phyloP scores from a whole-genome alignment of 2,888 invertebrate genomes.

The Drosophila parthenogenetica region DNA sequence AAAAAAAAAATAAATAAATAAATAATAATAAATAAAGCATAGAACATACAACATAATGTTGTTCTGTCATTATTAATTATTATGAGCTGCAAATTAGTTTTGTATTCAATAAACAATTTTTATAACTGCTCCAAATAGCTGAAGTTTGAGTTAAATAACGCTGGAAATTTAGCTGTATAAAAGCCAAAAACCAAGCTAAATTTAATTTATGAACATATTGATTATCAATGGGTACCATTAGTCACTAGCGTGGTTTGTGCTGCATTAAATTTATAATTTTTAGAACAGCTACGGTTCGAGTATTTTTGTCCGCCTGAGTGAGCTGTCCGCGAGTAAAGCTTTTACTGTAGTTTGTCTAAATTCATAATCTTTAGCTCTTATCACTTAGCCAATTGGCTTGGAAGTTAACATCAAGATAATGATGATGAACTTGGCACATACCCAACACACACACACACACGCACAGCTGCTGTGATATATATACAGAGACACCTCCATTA shows the following conservation, averaged over 20 bases:
- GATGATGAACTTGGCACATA: constrained; percentile 13
- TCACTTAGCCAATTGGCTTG: constrained; percentile 2
- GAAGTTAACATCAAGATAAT: constrained; percentile 4
- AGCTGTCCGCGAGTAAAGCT: too few relatives aligned
- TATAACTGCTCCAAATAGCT: not conserved
- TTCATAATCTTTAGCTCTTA: not conserved
- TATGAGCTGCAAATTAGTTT: constrained; percentile 42
- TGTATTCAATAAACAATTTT: constrained; percentile 27
- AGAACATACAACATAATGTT: constrained; percentile 16
- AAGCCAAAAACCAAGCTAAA: too few relatives aligned
- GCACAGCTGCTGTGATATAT: not conserved
- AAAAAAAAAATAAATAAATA: not conserved
- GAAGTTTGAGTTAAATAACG: not conserved
- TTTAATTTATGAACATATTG: too few relatives aligned
- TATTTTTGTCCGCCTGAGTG: too few relatives aligned
- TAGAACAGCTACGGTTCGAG: too few relatives aligned
- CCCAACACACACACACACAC: constrained; percentile 4
- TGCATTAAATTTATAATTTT: too few relatives aligned
- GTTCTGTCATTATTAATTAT: constrained; percentile 37
- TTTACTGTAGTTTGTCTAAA: constrained; percentile 6
- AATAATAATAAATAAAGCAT: too few relatives aligned
- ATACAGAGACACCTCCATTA: constrained; percentile 36
- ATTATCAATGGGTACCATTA: too few relatives aligned
- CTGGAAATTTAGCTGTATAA: not conserved
- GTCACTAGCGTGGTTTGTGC: too few relatives aligned